Conservation (phyloP, 2,888 invertebrate genomes). For the Polietes domitor region DNA sequence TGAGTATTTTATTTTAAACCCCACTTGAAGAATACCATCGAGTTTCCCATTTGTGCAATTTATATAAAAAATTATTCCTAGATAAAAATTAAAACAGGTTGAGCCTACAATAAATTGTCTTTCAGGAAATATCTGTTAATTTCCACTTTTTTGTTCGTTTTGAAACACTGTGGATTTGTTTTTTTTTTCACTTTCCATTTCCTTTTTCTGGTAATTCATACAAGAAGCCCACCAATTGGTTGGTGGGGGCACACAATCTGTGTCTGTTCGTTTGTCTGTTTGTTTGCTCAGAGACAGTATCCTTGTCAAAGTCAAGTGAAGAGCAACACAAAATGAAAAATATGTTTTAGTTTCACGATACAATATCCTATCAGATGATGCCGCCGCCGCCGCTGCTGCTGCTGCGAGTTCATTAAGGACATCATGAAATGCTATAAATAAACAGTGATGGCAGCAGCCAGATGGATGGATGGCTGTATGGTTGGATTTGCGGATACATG, state of each 20-base stretch:
- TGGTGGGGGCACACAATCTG: too few relatives aligned
- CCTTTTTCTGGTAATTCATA: neutral
- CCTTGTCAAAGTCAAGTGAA: neutral
- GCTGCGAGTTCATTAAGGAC: neutral
- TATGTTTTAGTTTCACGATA: neutral
- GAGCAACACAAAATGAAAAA: neutral
- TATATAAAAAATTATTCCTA: too few relatives aligned
- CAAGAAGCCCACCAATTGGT: neutral
- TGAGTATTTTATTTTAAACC: too few relatives aligned
- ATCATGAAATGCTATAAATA: conserved; percentile 1
- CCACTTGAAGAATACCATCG: too few relatives aligned
- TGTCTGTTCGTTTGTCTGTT: too few relatives aligned
- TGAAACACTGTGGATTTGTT: too few relatives aligned
- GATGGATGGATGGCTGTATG: neutral
- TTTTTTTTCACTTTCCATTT: too few relatives aligned
- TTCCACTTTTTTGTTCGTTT: too few relatives aligned
- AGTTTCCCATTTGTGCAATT: too few relatives aligned
- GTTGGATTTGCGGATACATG: neutral
- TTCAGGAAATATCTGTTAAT: too few relatives aligned
- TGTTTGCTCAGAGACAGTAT: neutral
- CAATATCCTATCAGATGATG: neutral
- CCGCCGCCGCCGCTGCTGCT: neutral
- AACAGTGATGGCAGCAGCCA: neutral
- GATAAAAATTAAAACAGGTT: too few relatives aligned
- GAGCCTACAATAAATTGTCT: too few relatives aligned